These are phyloP conservation scores for Bugula neritina DNA, from an alignment of 2,888 invertebrate species.

Conservation along the genomic window DNA sequence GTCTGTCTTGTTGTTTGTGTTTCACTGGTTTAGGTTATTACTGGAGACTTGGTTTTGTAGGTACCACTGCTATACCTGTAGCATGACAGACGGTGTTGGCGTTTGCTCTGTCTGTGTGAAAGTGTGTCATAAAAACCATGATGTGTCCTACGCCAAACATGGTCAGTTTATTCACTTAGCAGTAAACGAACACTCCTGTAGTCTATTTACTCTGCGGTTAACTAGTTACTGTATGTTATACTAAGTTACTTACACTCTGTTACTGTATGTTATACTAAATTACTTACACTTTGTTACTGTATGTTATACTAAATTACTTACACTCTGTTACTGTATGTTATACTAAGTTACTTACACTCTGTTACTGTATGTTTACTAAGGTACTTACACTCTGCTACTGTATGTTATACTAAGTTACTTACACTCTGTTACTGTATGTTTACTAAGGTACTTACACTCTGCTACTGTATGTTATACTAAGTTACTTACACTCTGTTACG, in stretches of 20 bases:
- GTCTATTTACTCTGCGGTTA: background rate
- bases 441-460: no score
- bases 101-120: conserved; percentile 95
- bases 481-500: no score
- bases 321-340: background rate
- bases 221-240: background rate
- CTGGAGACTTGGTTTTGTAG: no score
- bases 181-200: background rate
- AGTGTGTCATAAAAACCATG: conserved; percentile 93
- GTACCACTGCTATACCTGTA: conserved; percentile 98
- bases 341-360: background rate
- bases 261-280: background rate
- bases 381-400: background rate
- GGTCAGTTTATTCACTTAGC: conserved; percentile 61
- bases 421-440: no score
- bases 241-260: background rate
- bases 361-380: background rate
- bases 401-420: no score
- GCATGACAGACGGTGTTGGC: conserved; percentile 96
- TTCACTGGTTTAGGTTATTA: no score
- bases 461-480: no score
- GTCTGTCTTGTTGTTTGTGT: background rate
- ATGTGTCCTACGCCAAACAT: conserved; percentile 90
- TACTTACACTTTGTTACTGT: background rate
- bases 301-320: background rate